Conservation (phyloP, 92 coral and sea anemone species). For the Pocillopora grandis region DNA sequence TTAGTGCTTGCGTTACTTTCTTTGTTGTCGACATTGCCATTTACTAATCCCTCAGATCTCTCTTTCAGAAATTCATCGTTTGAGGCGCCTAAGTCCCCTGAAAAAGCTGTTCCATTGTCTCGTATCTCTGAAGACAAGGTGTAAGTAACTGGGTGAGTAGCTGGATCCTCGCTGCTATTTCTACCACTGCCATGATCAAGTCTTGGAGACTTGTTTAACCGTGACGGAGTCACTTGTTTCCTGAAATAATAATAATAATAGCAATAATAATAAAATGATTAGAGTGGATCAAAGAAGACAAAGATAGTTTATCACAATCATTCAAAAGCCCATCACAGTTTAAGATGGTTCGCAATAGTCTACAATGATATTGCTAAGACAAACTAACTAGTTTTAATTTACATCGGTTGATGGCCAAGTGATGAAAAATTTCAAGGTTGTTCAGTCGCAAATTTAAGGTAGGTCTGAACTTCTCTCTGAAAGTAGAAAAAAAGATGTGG, state of each 20-base stretch:
- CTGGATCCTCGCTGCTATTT: background rate
- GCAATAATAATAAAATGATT: background rate
- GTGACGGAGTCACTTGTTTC: slow-evolving; percentile 90
- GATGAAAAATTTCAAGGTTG: no score
- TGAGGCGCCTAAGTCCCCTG: slow-evolving; percentile 17
- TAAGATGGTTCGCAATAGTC: no score
- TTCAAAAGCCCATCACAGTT: no score
- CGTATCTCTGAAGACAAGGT: slow-evolving; percentile 31
- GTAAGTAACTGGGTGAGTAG: slow-evolving; percentile 18
- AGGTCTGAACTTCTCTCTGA: no score
- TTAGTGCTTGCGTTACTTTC: slow-evolving; percentile 12
- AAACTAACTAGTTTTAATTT: no score
- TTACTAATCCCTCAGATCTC: background rate
- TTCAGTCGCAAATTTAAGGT: no score
- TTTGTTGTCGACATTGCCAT: background rate
- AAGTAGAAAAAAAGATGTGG: no score
- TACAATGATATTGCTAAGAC: no score
- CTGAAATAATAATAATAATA: slow-evolving; percentile 31
- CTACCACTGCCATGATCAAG: slow-evolving; percentile 27
- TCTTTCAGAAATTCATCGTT: slow-evolving; percentile 12
- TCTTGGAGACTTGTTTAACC: slow-evolving; percentile 72
- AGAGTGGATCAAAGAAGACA: background rate
- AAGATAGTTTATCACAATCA: no score
- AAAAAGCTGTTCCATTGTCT: slow-evolving; percentile 56
- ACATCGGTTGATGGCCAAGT: no score